Conservation (phyloP, 2,888 invertebrate species). For the Tortrix viridana region DNA sequence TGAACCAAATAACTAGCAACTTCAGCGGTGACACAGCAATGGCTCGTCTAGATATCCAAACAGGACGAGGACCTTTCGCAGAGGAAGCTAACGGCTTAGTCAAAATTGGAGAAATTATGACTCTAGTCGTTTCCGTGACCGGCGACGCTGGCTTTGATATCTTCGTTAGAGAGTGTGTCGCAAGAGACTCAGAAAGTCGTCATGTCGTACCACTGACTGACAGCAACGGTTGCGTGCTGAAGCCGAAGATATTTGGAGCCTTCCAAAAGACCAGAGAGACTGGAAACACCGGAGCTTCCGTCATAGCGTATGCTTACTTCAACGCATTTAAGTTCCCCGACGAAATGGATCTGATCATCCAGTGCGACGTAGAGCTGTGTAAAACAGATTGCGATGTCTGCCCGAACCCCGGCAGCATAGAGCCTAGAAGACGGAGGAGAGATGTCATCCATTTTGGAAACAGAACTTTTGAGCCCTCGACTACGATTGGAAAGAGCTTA, state of each 20-base stretch:
- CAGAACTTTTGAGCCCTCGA: slow-evolving; percentile 82
- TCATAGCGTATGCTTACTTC: slow-evolving; percentile 91
- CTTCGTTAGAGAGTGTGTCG: slow-evolving; percentile 90
- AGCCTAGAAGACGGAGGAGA: slow-evolving; percentile 74
- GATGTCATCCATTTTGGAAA: slow-evolving; percentile 76
- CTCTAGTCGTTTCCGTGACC: slow-evolving; percentile 90
- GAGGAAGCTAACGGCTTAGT: slow-evolving; percentile 90
- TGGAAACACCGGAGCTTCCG: slow-evolving; percentile 88
- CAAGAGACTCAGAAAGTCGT: slow-evolving; percentile 87
- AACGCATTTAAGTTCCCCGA: slow-evolving; percentile 94
- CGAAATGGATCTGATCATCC: slow-evolving; percentile 91
- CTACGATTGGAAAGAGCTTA: slow-evolving; percentile 86
- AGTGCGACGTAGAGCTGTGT: slow-evolving; percentile 92
- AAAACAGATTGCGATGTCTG: slow-evolving; percentile 91
- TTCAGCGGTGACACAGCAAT: slow-evolving; percentile 94
- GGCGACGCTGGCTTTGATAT: slow-evolving; percentile 92
- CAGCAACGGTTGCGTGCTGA: slow-evolving; percentile 89
- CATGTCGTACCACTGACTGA: slow-evolving; percentile 89
- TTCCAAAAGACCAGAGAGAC: slow-evolving; percentile 92
- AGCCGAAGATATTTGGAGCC: slow-evolving; percentile 91
- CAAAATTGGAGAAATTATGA: slow-evolving; percentile 92
- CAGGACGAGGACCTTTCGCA: slow-evolving; percentile 91
- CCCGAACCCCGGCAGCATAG: slow-evolving; percentile 86
- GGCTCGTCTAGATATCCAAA: slow-evolving; percentile 90
- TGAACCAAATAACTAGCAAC: slow-evolving; percentile 91